Conservation (phyloP, 1,140 invertebrate species). For the Atta texana region DNA sequence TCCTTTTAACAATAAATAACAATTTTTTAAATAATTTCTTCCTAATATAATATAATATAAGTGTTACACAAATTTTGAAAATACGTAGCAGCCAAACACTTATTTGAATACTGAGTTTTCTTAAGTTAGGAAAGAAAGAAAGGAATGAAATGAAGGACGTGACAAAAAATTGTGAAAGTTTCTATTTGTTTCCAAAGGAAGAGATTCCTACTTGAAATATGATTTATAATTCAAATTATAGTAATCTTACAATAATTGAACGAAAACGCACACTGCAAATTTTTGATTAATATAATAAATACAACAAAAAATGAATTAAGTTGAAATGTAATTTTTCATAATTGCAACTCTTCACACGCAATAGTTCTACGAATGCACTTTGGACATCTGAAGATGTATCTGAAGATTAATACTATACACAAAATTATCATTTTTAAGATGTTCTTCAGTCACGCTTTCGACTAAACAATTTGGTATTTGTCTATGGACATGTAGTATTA, state of each 20-base stretch:
- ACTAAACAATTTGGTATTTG: constrained; percentile 36
- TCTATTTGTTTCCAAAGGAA: background rate
- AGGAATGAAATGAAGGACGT: background rate
- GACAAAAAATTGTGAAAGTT: background rate
- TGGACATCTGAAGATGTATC: background rate
- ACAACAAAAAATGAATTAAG: background rate
- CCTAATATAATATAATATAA: background rate
- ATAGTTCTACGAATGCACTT: constrained; percentile 6
- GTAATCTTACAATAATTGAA: constrained; percentile 5
- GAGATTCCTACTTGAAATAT: background rate
- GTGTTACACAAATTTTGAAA: background rate
- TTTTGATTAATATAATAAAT: constrained; percentile 26
- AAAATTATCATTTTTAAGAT: constrained; percentile 11
- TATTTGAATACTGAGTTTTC: background rate
- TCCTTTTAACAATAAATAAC: background rate
- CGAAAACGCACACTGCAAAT: background rate
- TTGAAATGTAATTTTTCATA: constrained; percentile 1
- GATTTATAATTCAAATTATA: background rate
- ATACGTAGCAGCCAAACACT: background rate
- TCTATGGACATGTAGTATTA: background rate
- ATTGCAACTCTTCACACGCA: background rate
- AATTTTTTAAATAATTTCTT: background rate
- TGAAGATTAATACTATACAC: constrained; percentile 41
- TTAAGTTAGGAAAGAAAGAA: background rate
- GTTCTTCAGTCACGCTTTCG: constrained; percentile 52